Evolutionary conservation across 1,140 invertebrate genomes (phyloP).

Genomic region (Plectrocnemia conspersa): DNA sequence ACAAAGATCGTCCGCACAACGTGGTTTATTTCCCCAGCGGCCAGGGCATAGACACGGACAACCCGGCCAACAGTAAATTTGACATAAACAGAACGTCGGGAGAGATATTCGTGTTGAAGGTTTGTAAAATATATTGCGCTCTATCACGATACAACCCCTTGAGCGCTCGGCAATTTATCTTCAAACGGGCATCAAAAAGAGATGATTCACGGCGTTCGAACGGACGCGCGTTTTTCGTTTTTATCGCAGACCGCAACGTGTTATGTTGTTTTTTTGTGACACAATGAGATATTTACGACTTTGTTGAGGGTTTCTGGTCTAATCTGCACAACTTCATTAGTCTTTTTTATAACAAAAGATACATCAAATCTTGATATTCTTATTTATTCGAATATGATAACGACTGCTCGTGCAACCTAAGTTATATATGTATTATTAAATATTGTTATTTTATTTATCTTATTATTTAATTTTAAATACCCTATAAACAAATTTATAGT

Average conservation of each 20-base stretch:
- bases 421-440: too few species aligned
- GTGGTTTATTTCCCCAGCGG: constrained; percentile 69
- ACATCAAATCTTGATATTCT: too few species aligned
- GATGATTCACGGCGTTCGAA: not conserved
- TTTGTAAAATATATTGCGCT: constrained; percentile 31
- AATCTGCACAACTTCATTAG: too few species aligned
- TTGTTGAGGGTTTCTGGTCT: too few species aligned
- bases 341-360: too few species aligned
- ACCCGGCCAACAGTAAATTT: constrained; percentile 63
- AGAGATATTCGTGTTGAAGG: constrained; percentile 61
- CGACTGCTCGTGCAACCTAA: too few species aligned
- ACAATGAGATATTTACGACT: too few species aligned
- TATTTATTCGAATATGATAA: too few species aligned
- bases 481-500: too few species aligned
- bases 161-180: not conserved
- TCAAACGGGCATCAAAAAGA: not conserved
- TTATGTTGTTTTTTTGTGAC: too few species aligned
- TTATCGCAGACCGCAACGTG: not conserved
- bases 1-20: constrained; percentile 60
- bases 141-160: not conserved
- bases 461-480: too few species aligned
- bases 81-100: constrained; percentile 62
- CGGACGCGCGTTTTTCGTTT: not conserved
- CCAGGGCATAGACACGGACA: constrained; percentile 62
- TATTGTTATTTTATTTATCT: too few species aligned